Base-by-base conservation (phyloP, 1,140 invertebrate species). In the Holcopasites calliopsidis region DNA sequence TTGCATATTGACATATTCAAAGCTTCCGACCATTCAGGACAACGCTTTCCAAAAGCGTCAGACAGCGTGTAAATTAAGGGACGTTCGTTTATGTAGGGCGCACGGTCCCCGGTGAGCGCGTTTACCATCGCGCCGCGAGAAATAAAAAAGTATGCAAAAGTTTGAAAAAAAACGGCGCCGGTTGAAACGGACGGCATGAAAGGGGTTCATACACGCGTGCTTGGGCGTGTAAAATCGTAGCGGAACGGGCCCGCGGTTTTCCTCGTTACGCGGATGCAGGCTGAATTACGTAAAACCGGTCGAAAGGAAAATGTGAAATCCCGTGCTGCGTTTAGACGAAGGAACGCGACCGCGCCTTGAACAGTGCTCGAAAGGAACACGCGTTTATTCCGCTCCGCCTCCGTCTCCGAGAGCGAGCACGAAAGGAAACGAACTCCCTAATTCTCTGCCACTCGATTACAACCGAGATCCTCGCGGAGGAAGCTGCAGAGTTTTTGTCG, bases 371-470 rank as follows among this genome's bases (percentile, higher is more conserved):
- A n/a, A n/a, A n/a, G n/a, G n/a, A n/a, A n/a, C n/a, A n/a, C n/a
- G n/a, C n/a, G n/a, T n/a, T n/a, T n/a, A n/a, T n/a, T n/a, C n/a
- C n/a, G n/a, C n/a, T n/a, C n/a, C n/a, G n/a, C n/a, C n/a, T n/a
- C n/a, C n/a, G n/a, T n/a, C n/a, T n/a, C n/a, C n/a, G n/a, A n/a
- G n/a, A n/a, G n/a, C n/a, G n/a, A n/a, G n/a, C n/a, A n/a, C n/a
- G n/a, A n/a, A 31, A 72, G 26, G 33, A 70, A 54, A 72, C 49
- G 26, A 23, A 64, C 57, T 42, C n/a, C 23, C 47, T 42, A 64
- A 72, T 72, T 72, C 54, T 54, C 70, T 64, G 58, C 69, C 58
- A 72, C 69, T 62, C 69, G 60, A 72, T 72, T 64, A 64, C 70
- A 21, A 33, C 18, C 28, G 21, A 71, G 57, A 70, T n/a, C n/a